Base-by-base conservation (phyloP, 1,140 invertebrate species). In the Euwallacea fornicatus region DNA sequence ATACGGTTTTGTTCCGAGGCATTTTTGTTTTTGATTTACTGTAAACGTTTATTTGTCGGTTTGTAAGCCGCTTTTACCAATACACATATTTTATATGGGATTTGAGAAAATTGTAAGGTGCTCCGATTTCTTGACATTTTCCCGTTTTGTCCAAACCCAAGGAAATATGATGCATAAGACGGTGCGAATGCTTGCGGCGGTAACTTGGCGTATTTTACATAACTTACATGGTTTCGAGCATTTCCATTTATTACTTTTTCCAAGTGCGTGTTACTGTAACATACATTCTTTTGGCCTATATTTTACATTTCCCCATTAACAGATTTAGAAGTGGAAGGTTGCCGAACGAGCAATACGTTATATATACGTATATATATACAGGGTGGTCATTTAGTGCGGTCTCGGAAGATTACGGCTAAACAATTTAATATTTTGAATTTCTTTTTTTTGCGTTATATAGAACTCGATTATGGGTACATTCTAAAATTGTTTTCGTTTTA, bases 151-250 rank as follows among this genome's bases (percentile, higher is more conserved):
- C 16, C 54, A 21, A 56, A 21, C 54, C 13, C n/a, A 16, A 13
- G 11, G 54, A 16, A 56, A 56, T 15, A 56, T 56, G 9, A 56
- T 56, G 2, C 16, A 56, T 56, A 56, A 56, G 16, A 56, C 54
- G 16, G 54, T 21, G 54, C 16, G 54, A 56, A 56, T 56, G 54
- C 46, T 50, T 50, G 9, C 13, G 13, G 13, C 46, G 9, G 46
- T 50, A 50, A 50, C 9, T 10, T 56, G 54, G 54, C 8, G 16
- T 56, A 56, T n/a, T 56, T 56, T 56, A 56, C 8, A 16, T 56
- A 15, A 7, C 46, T 3, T 50, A 50, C 46, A 50, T 50, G 13
- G 13, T 6, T 50, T 50, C 46, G 3, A 56, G 54, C 11, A 16
- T 56, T 15, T 56, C 2, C 54, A 56, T 21, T 21, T 15, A 15